Evolutionary conservation across 2,888 invertebrate genomes (phyloP), one percentile per base, ranked within the genome.

Genomic region (Trisateles emortualis): DNA sequence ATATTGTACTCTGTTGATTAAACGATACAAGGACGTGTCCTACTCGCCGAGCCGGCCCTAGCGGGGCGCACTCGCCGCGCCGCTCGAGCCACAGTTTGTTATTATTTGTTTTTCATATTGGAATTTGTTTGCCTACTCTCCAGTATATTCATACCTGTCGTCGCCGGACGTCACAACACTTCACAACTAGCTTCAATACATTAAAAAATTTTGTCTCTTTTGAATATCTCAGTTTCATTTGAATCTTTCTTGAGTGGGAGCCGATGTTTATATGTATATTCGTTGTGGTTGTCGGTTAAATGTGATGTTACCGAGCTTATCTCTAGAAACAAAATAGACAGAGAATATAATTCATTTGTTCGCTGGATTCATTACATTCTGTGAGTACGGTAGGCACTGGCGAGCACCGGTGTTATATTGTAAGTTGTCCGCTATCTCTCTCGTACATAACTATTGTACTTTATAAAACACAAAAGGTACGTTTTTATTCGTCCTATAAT

Each of bases 41-140:
- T 8, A 8, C 1, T 4, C 24, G n/a, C n/a, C n/a, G n/a, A n/a
- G n/a, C n/a, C 24, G 24, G 6, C 24, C 6, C 24, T 24, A 0
- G 24, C 24, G 0, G 24, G 1, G 30, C n/a, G n/a, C 30, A 30
- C 30, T 30, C 13, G 13, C 13, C 0, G n/a, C 32, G 13, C 32
- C 6, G 13, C 32, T 32, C 4, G 3, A 36, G 6, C 11, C 17
- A 3, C 30, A 39, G 13, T 47, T 46, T 58, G 44, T 47, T 58
- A 58, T 46, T 63, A 59, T 62, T 63, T 62, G 42, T 17, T 30
- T 62, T 53, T 62, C 54, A 63, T 62, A 62, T 62, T 47, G 29
- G 17, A 59, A 62, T 63, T 17, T 58, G 63, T 63, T 63, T 59
- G 53, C 40, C 30, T 13, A 11, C 32, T 4, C 24, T 24, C 24